phyloP scores from a whole-genome alignment of 2,797 vertebrate species.

The Hypotaenidia philippensis region DNA sequence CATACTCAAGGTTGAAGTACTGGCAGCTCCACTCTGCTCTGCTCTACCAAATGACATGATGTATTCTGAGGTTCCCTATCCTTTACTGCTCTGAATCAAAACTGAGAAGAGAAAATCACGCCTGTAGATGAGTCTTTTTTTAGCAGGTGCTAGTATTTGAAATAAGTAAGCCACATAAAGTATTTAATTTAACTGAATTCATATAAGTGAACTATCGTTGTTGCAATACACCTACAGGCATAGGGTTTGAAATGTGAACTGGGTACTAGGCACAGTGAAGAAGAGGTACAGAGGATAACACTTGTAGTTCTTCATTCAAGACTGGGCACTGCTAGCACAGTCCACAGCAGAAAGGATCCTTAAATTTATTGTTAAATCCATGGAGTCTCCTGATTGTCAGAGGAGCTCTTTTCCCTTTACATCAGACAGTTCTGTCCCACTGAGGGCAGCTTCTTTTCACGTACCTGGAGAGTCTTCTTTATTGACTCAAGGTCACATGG shows the following conservation, averaged over 20 bases:
- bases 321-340: neutral
- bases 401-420: neutral
- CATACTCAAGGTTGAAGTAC: neutral
- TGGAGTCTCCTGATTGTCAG: neutral
- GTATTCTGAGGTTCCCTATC: neutral
- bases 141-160: neutral
- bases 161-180: neutral
- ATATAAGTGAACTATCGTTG: neutral
- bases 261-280: neutral
- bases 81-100: neutral
- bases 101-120: neutral
- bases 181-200: neutral
- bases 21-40: neutral
- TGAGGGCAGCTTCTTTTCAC: neutral
- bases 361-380: neutral
- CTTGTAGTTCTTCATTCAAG: neutral
- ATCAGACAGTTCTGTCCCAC: neutral
- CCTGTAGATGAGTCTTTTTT: neutral
- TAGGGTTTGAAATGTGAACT: neutral
- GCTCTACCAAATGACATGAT: neutral
- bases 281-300: neutral
- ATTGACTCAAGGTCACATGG: neutral
- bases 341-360: neutral
- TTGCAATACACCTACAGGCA: neutral
- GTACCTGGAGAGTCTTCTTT: neutral